Conservation (phyloP, 2,888 invertebrate genomes). For the Epicampocera succincta region DNA sequence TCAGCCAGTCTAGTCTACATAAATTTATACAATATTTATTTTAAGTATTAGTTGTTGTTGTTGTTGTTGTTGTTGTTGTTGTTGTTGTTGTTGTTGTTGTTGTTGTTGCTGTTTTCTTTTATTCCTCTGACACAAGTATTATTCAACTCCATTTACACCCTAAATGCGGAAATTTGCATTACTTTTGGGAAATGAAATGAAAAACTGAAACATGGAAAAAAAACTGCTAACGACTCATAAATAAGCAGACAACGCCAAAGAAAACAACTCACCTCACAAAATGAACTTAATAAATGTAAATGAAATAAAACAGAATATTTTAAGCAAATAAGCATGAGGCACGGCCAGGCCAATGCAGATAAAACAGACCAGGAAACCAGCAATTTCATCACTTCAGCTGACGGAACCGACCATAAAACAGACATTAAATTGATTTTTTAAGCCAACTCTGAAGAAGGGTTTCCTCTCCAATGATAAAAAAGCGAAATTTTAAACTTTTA, state of each 20-base stretch:
- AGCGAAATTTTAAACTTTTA: no score
- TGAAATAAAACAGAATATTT: constrained; percentile 40
- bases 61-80: no score
- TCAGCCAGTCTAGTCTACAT: constrained; percentile 33
- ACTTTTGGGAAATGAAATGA: constrained; percentile 75
- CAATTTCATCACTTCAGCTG: constrained; percentile 17
- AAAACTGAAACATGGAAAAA: constrained; percentile 48
- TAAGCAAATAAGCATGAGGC: constrained; percentile 28
- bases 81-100: no score
- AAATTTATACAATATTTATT: constrained; percentile 59
- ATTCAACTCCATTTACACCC: constrained; percentile 74
- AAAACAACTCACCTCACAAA: constrained; percentile 31
- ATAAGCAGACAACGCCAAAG: constrained; percentile 31
- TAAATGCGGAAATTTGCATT: constrained; percentile 79
- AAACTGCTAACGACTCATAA: constrained; percentile 30
- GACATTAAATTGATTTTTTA: constrained; percentile 7
- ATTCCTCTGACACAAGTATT: constrained; percentile 29
- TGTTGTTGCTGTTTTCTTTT: constrained; percentile 23
- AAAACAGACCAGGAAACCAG: constrained; percentile 28
- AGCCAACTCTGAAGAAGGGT: background rate
- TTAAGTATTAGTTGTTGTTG: no score
- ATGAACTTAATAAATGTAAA: constrained; percentile 33
- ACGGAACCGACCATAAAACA: constrained; percentile 16
- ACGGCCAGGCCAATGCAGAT: constrained; percentile 42
- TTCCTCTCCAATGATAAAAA: no score